These are phyloP conservation scores for Andrena hattorfiana DNA, from an alignment of 2,888 invertebrate species.

Conservation along the genomic window DNA sequence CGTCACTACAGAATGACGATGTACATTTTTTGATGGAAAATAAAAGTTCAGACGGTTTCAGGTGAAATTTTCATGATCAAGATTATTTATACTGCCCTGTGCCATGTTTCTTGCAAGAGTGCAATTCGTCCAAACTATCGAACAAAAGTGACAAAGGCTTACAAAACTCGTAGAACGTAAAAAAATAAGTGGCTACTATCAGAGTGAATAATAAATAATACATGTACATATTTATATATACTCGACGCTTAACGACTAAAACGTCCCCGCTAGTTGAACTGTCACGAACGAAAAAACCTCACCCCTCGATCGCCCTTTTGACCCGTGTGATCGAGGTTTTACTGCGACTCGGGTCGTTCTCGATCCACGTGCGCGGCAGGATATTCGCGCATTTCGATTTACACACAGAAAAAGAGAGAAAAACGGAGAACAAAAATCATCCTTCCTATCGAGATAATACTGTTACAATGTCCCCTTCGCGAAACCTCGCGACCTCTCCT, in stretches of 20 bases:
- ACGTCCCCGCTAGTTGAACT: background rate
- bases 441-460: slow-evolving; percentile 34
- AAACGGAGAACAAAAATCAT: background rate
- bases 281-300: background rate
- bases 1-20: background rate
- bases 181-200: slow-evolving; percentile 33
- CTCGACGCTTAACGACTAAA: slow-evolving; percentile 25
- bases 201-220: slow-evolving; percentile 29
- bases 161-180: slow-evolving; percentile 21
- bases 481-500: slow-evolving; percentile 22
- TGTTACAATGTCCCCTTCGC: slow-evolving; percentile 37
- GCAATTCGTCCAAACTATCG: background rate
- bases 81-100: background rate
- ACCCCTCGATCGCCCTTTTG: background rate
- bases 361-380: background rate
- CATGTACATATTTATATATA: slow-evolving; percentile 1
- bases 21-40: background rate
- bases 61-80: background rate
- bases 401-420: background rate
- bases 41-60: background rate
- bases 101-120: slow-evolving; percentile 11
- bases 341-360: background rate
- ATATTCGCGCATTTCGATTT: background rate
- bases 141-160: slow-evolving; percentile 2
- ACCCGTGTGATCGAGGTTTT: slow-evolving; percentile 19